Conservation (phyloP, 2,888 invertebrate genomes). For the Acleris cristana region DNA sequence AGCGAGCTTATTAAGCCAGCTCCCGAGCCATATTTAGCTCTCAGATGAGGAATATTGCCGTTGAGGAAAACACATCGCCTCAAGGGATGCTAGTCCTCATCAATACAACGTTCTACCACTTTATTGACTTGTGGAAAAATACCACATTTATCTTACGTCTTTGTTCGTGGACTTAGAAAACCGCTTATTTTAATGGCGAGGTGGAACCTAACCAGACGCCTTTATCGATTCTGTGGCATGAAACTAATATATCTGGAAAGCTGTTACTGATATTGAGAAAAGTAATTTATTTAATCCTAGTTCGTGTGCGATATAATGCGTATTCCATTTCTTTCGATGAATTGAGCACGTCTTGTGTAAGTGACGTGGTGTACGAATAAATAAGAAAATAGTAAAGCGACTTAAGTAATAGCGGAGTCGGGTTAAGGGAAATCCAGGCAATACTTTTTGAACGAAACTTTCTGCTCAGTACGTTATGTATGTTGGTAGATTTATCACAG, state of each 20-base stretch:
- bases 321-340: constrained; percentile 10
- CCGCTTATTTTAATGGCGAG: constrained; percentile 23
- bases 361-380: not conserved
- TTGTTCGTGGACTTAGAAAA: constrained; percentile 6
- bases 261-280: constrained; percentile 27
- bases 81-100: constrained; percentile 12
- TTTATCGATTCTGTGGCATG: constrained; percentile 20
- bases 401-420: not conserved
- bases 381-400: not conserved
- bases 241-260: constrained; percentile 25
- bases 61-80: constrained; percentile 23
- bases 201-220: constrained; percentile 16
- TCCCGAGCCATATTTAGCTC: constrained; percentile 41
- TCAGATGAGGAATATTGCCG: constrained; percentile 20
- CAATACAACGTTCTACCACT: constrained; percentile 11
- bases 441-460: not conserved
- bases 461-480: not conserved
- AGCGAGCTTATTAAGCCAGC: constrained; percentile 52
- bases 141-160: constrained; percentile 6
- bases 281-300: constrained; percentile 24
- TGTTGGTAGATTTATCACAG: not conserved
- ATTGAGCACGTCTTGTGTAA: constrained; percentile 2
- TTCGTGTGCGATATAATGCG: not conserved
- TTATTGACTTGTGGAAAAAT: constrained; percentile 5
- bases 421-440: not conserved